Percentiles rank a stretch among this genome's conserved stretches.
Conservation (phyloP, 2,797 vertebrate genomes). For the Paedocypris micromegethes region DNA sequence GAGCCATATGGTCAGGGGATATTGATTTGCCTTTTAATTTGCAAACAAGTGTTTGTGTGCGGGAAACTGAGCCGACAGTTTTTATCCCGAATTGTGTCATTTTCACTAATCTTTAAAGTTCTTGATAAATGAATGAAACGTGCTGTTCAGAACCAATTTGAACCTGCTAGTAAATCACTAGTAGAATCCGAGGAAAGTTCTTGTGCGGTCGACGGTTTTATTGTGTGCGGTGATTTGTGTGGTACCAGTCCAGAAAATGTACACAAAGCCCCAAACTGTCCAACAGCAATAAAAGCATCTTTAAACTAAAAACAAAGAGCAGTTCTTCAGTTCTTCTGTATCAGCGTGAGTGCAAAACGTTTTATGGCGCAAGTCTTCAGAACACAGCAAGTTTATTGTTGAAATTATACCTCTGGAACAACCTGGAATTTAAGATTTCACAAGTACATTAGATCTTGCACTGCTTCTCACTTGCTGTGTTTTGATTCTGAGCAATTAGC, state of each 20-base stretch:
- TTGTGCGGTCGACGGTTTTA: slow-evolving; percentile 27
- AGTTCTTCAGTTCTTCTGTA: slow-evolving; percentile 1
- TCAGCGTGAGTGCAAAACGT: slow-evolving; percentile 5
- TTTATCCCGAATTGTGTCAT: slow-evolving; percentile 33
- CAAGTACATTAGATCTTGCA: neutral
- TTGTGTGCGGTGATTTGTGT: slow-evolving; percentile 29
- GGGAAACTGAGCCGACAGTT: slow-evolving; percentile 22
- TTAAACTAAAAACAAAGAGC: slow-evolving; percentile 23
- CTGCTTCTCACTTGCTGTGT: too few species aligned
- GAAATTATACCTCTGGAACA: neutral
- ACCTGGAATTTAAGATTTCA: neutral
- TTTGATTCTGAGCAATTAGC: too few species aligned
- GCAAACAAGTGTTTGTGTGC: slow-evolving; percentile 24
- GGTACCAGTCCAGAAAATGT: slow-evolving; percentile 7
- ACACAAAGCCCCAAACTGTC: slow-evolving; percentile 12
- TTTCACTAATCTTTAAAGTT: slow-evolving; percentile 18
- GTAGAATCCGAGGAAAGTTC: slow-evolving; percentile 28
- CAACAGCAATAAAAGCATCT: slow-evolving; percentile 10
- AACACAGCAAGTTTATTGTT: neutral
- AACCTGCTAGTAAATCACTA: slow-evolving; percentile 17
- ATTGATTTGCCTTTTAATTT: slow-evolving; percentile 32
- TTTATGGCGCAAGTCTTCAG: slow-evolving; percentile 7
- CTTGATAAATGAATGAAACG: neutral
- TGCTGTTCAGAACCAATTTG: neutral
- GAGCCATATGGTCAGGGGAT: slow-evolving; percentile 31